phyloP scores from a whole-genome alignment of 2,888 invertebrate genomes.

The Nomada ruficornis region DNA sequence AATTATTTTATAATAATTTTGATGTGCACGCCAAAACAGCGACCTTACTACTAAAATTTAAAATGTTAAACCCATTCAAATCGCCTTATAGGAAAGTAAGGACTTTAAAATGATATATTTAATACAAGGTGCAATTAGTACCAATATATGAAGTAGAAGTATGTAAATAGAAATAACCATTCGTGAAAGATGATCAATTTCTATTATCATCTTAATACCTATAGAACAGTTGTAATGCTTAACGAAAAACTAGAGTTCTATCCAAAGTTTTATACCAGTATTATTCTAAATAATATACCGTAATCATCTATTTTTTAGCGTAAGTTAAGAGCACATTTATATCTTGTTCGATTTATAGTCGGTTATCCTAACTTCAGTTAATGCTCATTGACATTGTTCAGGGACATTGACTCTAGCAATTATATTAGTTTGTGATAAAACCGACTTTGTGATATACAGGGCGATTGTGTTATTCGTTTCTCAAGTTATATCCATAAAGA shows the following conservation, averaged over 20 bases:
- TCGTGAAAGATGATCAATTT: conserved; percentile 33
- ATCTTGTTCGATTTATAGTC: conserved; percentile 39
- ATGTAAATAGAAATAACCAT: conserved; percentile 14
- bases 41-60: conserved; percentile 8
- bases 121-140: conserved; percentile 51
- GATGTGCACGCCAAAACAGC: not conserved
- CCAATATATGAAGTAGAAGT: conserved; percentile 29
- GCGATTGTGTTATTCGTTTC: conserved; percentile 45
- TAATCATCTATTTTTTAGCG: conserved; percentile 23
- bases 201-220: conserved; percentile 22
- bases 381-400: conserved; percentile 18
- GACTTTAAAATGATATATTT: conserved; percentile 6
- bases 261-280: conserved; percentile 64
- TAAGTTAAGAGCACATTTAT: conserved; percentile 25
- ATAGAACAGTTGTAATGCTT: conserved; percentile 36
- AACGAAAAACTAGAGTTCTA: conserved; percentile 46
- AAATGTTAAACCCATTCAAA: conserved; percentile 9
- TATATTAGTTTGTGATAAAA: conserved; percentile 53
- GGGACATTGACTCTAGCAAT: conserved; percentile 23
- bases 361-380: conserved; percentile 33
- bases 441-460: conserved; percentile 56
- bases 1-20: not conserved
- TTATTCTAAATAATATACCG: conserved; percentile 55
- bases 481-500: conserved; percentile 16
- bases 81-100: conserved; percentile 1